Evolutionary conservation across 2,888 invertebrate species (phyloP).

Genomic region (Drosophila kanekoi): DNA sequence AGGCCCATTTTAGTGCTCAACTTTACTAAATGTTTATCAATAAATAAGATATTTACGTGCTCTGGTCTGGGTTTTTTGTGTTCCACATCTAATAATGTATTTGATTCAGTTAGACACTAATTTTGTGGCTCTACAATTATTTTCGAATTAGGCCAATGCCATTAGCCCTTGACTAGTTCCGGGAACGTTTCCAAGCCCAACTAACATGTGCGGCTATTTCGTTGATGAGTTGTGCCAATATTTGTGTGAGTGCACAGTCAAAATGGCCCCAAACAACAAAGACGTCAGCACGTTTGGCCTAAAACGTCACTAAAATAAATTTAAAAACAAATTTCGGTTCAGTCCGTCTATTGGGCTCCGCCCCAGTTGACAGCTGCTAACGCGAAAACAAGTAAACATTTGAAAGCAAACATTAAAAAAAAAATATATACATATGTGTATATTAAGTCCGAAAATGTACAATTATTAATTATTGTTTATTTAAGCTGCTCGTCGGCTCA

Average conservation of each 20-base stretch:
- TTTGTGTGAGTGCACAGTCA: constrained; percentile 1
- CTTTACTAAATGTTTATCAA: constrained; percentile 1
- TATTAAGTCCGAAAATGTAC: constrained; percentile 2
- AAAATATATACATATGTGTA: neutral
- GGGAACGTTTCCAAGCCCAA: constrained; percentile 4
- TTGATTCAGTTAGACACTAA: neutral
- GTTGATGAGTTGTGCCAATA: neutral
- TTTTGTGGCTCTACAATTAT: constrained; percentile 3
- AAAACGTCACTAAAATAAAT: constrained; percentile 33
- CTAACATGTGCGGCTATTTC: neutral
- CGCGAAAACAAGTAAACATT: constrained; percentile 1
- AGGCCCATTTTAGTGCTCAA: neutral
- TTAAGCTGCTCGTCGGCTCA: neutral
- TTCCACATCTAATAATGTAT: neutral
- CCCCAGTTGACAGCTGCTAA: constrained; percentile 3
- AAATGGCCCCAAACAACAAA: neutral
- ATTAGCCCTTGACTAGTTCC: constrained; percentile 5
- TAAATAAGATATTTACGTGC: neutral
- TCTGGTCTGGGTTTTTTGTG: neutral
- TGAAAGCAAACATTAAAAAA: constrained; percentile 10
- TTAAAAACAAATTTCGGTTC: constrained; percentile 22
- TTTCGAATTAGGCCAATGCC: constrained; percentile 9
- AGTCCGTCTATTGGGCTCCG: neutral
- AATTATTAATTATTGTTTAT: constrained; percentile 26
- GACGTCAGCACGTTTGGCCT: constrained; percentile 30